These are phyloP conservation scores for Argyresthia albistria DNA, from an alignment of 2,888 invertebrate genomes.

Conservation along the genomic window DNA sequence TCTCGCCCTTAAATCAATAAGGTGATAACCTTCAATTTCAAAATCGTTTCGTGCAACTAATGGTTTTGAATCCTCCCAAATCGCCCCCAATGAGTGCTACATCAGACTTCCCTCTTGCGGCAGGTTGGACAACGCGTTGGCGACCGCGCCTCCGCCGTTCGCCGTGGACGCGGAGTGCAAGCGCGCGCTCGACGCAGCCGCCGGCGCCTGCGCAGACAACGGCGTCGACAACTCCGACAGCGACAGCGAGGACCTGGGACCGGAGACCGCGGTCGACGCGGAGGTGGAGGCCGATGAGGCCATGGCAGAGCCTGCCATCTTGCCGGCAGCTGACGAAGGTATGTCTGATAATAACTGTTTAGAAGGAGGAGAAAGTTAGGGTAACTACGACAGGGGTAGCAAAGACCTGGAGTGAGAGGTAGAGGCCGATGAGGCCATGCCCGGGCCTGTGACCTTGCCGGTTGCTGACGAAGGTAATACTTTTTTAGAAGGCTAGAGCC, in stretches of 20 bases:
- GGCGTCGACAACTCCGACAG: constrained; percentile 62
- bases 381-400: constrained; percentile 55
- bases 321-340: constrained; percentile 66
- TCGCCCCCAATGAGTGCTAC: too few species aligned
- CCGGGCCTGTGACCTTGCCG: too few species aligned
- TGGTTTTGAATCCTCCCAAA: too few species aligned
- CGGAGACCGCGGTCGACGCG: constrained; percentile 83
- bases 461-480: too few species aligned
- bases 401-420: too few species aligned
- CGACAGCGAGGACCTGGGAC: constrained; percentile 80
- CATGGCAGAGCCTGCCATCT: constrained; percentile 66
- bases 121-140: constrained; percentile 66
- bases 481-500: too few species aligned
- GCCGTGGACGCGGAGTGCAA: constrained; percentile 53
- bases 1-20: too few species aligned
- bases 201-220: constrained; percentile 35
- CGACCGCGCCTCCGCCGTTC: constrained; percentile 55
- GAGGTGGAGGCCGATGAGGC: constrained; percentile 69
- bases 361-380: constrained; percentile 41
- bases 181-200: constrained; percentile 31
- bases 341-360: constrained; percentile 16
- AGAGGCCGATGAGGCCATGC: too few species aligned
- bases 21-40: too few species aligned
- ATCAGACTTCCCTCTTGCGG: too few species aligned
- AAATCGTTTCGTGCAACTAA: too few species aligned